phyloP scores from a whole-genome alignment of 2,113 vertebrate species.

The Solea solea region DNA sequence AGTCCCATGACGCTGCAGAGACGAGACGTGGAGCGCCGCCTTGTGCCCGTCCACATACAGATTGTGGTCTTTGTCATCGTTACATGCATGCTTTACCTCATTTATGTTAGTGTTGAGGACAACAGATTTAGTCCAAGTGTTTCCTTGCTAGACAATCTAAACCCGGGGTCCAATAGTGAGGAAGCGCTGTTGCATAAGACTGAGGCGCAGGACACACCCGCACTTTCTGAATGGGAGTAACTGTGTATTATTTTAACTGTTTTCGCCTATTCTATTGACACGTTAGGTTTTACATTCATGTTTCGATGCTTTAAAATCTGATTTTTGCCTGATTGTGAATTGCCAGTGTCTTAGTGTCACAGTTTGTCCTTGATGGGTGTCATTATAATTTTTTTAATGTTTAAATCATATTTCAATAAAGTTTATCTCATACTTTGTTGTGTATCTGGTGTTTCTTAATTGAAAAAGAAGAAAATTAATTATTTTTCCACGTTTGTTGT shows the following conservation, averaged over 20 bases:
- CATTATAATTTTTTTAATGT: not conserved
- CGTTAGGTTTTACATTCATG: not conserved
- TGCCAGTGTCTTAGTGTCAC: not conserved
- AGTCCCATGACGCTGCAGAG: slow-evolving; percentile 66
- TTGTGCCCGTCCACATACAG: slow-evolving; percentile 75
- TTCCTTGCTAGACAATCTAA: slow-evolving; percentile 45
- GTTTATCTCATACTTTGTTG: slow-evolving; percentile 15
- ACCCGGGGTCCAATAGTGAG: slow-evolving; percentile 18
- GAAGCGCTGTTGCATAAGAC: slow-evolving; percentile 11
- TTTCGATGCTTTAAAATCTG: not conserved
- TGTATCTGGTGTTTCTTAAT: not conserved
- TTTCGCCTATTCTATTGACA: not conserved
- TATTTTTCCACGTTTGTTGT: not conserved
- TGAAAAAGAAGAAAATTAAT: not conserved
- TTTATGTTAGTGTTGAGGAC: slow-evolving; percentile 74
- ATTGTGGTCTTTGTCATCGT: slow-evolving; percentile 77
- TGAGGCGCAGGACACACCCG: slow-evolving; percentile 23
- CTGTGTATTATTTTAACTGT: not conserved
- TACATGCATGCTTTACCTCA: slow-evolving; percentile 74
- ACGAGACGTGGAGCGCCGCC: slow-evolving; percentile 47
- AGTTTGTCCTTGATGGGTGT: not conserved
- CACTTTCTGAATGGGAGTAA: slow-evolving; percentile 32
- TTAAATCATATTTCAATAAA: slow-evolving; percentile 60
- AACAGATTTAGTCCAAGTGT: slow-evolving; percentile 43
- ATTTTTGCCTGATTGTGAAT: not conserved